phyloP scores from a whole-genome alignment of 2,888 invertebrate species.

The Arctia plantaginis region DNA sequence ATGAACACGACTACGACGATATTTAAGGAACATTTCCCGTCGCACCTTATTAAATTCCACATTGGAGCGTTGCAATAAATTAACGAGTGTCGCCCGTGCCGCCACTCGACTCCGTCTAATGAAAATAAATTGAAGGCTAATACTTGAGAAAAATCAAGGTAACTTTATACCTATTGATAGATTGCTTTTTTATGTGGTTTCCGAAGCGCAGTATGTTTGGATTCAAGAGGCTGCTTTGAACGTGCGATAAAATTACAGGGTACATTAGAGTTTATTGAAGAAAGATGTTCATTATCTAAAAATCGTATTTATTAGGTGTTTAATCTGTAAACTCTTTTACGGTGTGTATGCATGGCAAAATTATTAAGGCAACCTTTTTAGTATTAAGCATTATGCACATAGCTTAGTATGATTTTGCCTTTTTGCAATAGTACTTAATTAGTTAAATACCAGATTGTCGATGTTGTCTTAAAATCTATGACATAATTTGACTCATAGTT shows the following conservation, averaged over 20 bases:
- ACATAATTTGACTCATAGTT: too few species aligned
- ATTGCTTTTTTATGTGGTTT: background rate
- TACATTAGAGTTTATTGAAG: background rate
- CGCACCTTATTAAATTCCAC: constrained; percentile 72
- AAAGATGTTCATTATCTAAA: background rate
- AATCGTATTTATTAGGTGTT: background rate
- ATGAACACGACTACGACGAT: constrained; percentile 32
- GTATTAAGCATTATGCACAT: background rate
- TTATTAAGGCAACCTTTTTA: background rate
- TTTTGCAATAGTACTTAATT: background rate
- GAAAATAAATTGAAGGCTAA: constrained; percentile 67
- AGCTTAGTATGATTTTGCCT: background rate
- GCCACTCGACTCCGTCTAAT: constrained; percentile 61
- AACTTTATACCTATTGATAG: constrained; percentile 14
- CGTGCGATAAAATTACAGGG: background rate
- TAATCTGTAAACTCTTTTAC: background rate
- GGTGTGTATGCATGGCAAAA: background rate
- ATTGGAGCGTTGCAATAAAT: constrained; percentile 71
- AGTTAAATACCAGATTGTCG: background rate
- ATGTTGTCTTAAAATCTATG: too few species aligned
- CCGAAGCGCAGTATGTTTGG: background rate
- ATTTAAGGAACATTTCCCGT: constrained; percentile 48
- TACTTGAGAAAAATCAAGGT: constrained; percentile 39
- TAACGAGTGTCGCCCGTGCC: constrained; percentile 57
- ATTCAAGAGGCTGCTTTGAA: background rate